Percentiles rank a stretch among this genome's conserved stretches.
phyloP scores from a whole-genome alignment of 2,797 vertebrate genomes.

The Todus mexicanus region DNA sequence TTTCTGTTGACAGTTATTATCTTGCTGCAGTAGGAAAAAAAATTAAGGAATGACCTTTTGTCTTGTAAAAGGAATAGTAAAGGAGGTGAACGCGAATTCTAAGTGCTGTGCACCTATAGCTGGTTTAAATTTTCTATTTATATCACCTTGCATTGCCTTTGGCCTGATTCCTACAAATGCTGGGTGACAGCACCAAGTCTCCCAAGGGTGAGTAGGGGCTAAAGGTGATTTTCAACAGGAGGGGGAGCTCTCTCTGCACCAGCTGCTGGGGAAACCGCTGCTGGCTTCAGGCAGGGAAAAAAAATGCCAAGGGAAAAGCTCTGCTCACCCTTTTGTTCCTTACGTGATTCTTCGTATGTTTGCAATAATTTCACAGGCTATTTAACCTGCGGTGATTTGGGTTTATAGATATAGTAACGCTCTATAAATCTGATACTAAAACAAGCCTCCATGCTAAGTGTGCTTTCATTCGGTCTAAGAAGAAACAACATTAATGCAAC shows the following conservation, averaged over 20 bases:
- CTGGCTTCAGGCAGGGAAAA: neutral
- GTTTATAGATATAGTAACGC: neutral
- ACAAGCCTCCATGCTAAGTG: neutral
- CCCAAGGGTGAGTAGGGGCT: neutral
- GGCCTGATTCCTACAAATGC: neutral
- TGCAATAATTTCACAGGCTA: neutral
- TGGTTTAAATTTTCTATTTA: neutral
- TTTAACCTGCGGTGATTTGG: neutral
- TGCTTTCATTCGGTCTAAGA: neutral
- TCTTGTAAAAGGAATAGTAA: neutral
- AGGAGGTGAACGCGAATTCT: neutral
- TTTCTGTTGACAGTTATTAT: neutral
- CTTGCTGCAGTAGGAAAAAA: neutral
- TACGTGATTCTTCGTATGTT: neutral
- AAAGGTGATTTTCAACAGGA: constrained; percentile 1
- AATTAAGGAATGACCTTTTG: neutral
- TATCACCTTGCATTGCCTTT: neutral
- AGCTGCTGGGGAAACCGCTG: neutral
- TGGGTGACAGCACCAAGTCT: neutral
- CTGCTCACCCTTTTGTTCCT: neutral
- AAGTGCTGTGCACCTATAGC: neutral
- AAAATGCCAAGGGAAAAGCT: neutral
- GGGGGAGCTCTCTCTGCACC: constrained; percentile 48
- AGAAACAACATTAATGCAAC: neutral
- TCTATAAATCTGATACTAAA: neutral